Evolutionary conservation across 2,888 invertebrate genomes (phyloP), one percentile per base, ranked within the genome.

Genomic region (Deroplatys truncata): DNA sequence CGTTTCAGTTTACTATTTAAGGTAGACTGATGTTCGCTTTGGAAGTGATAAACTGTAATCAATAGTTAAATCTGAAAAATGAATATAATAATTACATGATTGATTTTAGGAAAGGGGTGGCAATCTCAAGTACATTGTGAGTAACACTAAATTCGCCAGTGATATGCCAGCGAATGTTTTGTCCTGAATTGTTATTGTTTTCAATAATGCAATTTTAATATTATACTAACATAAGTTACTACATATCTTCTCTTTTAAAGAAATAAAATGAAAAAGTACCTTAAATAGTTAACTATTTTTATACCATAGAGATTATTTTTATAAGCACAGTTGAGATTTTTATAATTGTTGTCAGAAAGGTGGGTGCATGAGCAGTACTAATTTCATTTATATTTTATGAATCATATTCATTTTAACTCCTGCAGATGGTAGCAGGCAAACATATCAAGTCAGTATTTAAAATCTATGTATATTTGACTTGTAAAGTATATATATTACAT

Each of bases 281-380:
- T 89, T 89, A 89, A 89, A 89, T 89, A 89, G 89, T 86, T 89
- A 89, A 87, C 87, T 87, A 87, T 87, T 87, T 87, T 82, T 86
- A 86, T 86, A 86, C 82, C 72, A 86, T 86, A 86, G 29, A 72
- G 82, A 87, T 83, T 87, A 87, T 87, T 87, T 87, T 87, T 87
- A 31, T 87, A 87, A 29, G 43, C 83, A 87, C 43, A 86, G 29
- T 72, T 86, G 31, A 29, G 72, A 72, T 72, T 72, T 72, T 72
- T 72, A 72, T 72, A 72, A 72, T 72, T 72, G 56, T 72, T 72
- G 56, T 72, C 56, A 72, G 56, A 72, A 72, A 72, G 56, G 56
- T 72, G 56, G 56, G 25, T 72, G 56, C 56, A 72, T 72, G 56
- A 72, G 56, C 56, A 72, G 56, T 72, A 72, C 56, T 72, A 72